Evolutionary conservation across 2,888 invertebrate species (phyloP).

Genomic region (Cephus rjabovi): DNA sequence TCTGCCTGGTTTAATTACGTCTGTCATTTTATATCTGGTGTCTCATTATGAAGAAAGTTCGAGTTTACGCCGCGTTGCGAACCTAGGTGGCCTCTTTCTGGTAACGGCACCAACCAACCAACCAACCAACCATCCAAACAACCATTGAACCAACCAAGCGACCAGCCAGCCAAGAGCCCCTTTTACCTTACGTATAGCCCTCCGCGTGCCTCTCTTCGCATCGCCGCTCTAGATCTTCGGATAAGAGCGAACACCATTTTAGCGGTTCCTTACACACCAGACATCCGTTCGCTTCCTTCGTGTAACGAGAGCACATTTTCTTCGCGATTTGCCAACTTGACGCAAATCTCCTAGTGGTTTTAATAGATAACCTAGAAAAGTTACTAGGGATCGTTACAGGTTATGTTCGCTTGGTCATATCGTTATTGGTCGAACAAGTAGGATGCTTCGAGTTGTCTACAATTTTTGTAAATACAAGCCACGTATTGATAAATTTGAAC

Average conservation of each 20-base stretch:
- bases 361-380: background rate
- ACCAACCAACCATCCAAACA: slow-evolving; percentile 31
- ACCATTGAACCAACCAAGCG: slow-evolving; percentile 31
- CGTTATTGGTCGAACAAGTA: too few species aligned
- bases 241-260: slow-evolving; percentile 67
- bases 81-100: slow-evolving; percentile 61
- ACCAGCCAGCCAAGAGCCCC: slow-evolving; percentile 51
- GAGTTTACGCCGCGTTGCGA: slow-evolving; percentile 49
- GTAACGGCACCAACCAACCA: slow-evolving; percentile 59
- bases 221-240: slow-evolving; percentile 66
- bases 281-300: slow-evolving; percentile 64
- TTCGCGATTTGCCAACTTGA: slow-evolving; percentile 17
- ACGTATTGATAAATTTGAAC: too few species aligned
- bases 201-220: slow-evolving; percentile 65
- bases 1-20: slow-evolving; percentile 58
- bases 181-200: slow-evolving; percentile 59
- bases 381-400: background rate
- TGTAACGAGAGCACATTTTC: slow-evolving; percentile 40
- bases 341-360: background rate
- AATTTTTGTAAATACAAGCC: background rate
- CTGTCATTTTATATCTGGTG: slow-evolving; percentile 54
- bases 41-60: slow-evolving; percentile 62
- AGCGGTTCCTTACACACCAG: slow-evolving; percentile 68
- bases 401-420: too few species aligned
- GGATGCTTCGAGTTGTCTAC: too few species aligned